Evolutionary conservation across 53 echinoderm and acorn worm genomes (phyloP), one percentile per base, ranked within the genome.

Genomic region (Hippasteria phrygiana): DNA sequence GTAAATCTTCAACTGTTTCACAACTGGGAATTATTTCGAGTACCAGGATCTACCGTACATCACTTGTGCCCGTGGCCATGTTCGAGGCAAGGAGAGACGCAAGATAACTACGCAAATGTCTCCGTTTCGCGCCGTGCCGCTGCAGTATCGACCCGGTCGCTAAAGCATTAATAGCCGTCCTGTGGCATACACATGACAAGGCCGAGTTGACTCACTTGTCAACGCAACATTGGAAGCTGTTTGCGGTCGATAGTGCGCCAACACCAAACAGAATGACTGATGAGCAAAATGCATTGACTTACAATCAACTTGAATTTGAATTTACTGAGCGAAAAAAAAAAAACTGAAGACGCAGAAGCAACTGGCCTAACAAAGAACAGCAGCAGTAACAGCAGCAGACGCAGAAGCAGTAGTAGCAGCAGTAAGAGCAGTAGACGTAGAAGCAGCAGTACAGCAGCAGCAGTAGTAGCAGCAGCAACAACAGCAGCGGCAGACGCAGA

Each of bases 201-300:
- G 59, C 20, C 20, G 59, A 22, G 59, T 59, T 59, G 24, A 59
- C 59, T 59, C 59, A 59, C 59, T 59, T 24, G 26, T 26, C 59
- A 59, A 24, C 59, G 59, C 59, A 59, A 59, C 59, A 59, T 59
- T 59, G 59, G 22, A 59, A 59, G 59, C 59, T 59, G 59, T 59
- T 26, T 59, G n/a, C 59, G 59, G 26, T 59, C 59, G 59, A 59
- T 59, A 9, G 26, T 17, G 26, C 22, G 59, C 59, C 20, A 3
- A 26, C 16, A 14, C 26, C 24, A 59, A 59, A 59, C 59, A 22
- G 59, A 5, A 59, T 59, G n/a, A n/a, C 59, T 20, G 26, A 59
- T 59, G 59, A 59, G 59, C 59, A 59, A 3, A 59, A 59, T 59
- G 59, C 59, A 59, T 9, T 59, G 59, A n/a, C 59, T 59, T 24